Evolutionary conservation across 2,888 invertebrate species (phyloP).

Genomic region (Baronia brevicornis): DNA sequence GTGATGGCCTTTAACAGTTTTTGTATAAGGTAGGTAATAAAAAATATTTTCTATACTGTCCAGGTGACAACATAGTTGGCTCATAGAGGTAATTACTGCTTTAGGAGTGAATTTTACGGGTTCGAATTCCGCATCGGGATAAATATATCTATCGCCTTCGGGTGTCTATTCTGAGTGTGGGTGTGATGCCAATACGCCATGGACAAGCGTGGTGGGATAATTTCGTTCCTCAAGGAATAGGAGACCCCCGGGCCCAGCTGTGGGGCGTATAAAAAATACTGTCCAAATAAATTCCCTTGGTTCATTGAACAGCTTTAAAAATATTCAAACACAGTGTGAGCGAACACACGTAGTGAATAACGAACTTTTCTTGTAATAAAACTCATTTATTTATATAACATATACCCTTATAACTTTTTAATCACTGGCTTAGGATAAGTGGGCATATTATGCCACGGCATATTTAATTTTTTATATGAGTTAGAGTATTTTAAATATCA

Average conservation of each 20-base stretch:
- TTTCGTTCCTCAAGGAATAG: too few relatives aligned
- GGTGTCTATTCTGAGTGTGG: too few relatives aligned
- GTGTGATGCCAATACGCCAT: too few relatives aligned
- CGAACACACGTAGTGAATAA: conserved; percentile 20
- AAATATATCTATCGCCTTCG: too few relatives aligned
- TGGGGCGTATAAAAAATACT: too few relatives aligned
- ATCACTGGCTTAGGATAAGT: conserved; percentile 37
- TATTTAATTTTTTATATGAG: conserved; percentile 60
- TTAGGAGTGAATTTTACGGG: too few relatives aligned
- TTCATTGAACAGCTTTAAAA: conserved; percentile 46
- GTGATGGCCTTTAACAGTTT: conserved; percentile 44
- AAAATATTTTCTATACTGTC: conserved; percentile 10
- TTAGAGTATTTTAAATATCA: conserved; percentile 59
- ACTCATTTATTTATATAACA: conserved; percentile 47
- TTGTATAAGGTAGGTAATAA: conserved; percentile 37
- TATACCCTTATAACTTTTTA: conserved; percentile 23
- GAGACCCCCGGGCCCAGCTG: too few relatives aligned
- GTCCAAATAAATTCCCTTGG: conserved; percentile 17
- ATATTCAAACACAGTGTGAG: conserved; percentile 49
- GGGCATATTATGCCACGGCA: conserved; percentile 47
- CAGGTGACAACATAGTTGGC: too few relatives aligned
- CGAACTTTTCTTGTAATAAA: conserved; percentile 38
- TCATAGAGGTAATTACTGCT: too few relatives aligned
- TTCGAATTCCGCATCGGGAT: too few relatives aligned
- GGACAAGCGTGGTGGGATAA: too few relatives aligned